Conservation (phyloP, 2,888 invertebrate species). For the Dastarcus helophoroides region DNA sequence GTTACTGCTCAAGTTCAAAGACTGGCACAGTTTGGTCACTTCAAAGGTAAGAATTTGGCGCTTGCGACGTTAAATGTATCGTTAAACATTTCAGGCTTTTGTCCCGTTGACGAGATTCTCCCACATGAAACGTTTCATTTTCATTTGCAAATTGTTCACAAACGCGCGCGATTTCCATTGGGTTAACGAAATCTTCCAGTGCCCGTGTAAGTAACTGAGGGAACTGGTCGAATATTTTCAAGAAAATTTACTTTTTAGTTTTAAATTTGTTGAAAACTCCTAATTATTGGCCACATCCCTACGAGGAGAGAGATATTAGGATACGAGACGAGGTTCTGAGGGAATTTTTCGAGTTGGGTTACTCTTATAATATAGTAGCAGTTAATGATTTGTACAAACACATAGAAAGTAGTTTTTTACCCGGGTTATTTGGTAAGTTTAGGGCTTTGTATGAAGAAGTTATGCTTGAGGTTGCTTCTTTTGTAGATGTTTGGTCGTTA, state of each 20-base stretch:
- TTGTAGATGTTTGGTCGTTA: constrained; percentile 14
- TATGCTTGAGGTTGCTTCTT: too few species aligned
- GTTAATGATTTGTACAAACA: constrained; percentile 17
- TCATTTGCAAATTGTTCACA: constrained; percentile 16
- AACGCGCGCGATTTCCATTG: constrained; percentile 13
- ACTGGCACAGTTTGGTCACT: constrained; percentile 21
- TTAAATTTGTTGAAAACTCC: constrained; percentile 15
- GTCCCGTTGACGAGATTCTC: constrained; percentile 8
- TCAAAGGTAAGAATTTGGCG: constrained; percentile 19
- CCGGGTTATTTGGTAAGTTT: too few species aligned
- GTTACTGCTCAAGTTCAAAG: constrained; percentile 16
- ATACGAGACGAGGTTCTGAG: constrained; percentile 14
- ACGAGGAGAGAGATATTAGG: constrained; percentile 11
- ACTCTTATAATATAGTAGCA: constrained; percentile 12
- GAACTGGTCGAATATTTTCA: background rate
- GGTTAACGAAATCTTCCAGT: constrained; percentile 20
- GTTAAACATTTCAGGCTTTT: constrained; percentile 18
- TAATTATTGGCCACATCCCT: constrained; percentile 16
- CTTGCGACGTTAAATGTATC: too few species aligned
- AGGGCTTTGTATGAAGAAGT: too few species aligned
- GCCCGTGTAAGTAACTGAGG: constrained; percentile 16
- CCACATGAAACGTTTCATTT: constrained; percentile 19
- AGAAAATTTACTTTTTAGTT: constrained; percentile 13
- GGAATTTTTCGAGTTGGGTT: constrained; percentile 15
- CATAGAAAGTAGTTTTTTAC: constrained; percentile 9